Evolutionary conservation across 1,140 invertebrate species (phyloP), one percentile per base, ranked within the genome.

Genomic region (Zaprionus capensis): DNA sequence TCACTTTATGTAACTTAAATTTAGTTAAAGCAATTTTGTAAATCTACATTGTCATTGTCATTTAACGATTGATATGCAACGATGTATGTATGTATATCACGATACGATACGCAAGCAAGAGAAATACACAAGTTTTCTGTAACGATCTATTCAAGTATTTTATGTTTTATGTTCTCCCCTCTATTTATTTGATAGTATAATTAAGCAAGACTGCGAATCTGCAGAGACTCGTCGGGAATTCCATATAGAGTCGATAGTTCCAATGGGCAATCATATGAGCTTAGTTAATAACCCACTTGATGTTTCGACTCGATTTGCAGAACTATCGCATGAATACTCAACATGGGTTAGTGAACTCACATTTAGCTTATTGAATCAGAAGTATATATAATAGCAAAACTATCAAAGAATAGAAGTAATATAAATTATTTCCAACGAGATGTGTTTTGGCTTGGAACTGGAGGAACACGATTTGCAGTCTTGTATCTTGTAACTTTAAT

Each of bases 1-100:
- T 20, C 41, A 46, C 7, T 63, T 53, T 76, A 41, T 66, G 56
- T 53, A 55, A 62, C 59, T 58, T 74, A 61, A 81, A 84, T 88
- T 87, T 88, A 87, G 84, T 84, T 88, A 87, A 85, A 76, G 63
- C 66, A 88, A 87, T 73, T 88, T 81, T 57, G 56, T 51, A 38
- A 46, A 56, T 66, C 17, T 38, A 44, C 31, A 53, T 41, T 67
- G 26, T 62, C 24, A 36, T 44, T 66, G 28, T 46, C 34, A 14
- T 28, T 49, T 36, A 61, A 65, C n/a, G 38, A 24, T 9, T 69
- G 46, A 62, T 46, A 69, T 34, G 3, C 15, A 65, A 49, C 28
- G 41, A 34, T 28, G 0, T n/a, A n/a, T n/a, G n/a, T n/a, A n/a
- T 44, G n/a, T 44, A 46, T 38, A 41, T 55, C 49, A 56, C 51